These are phyloP conservation scores for Cabera pusaria DNA, from an alignment of 2,888 invertebrate genomes.

Conservation along the genomic window DNA sequence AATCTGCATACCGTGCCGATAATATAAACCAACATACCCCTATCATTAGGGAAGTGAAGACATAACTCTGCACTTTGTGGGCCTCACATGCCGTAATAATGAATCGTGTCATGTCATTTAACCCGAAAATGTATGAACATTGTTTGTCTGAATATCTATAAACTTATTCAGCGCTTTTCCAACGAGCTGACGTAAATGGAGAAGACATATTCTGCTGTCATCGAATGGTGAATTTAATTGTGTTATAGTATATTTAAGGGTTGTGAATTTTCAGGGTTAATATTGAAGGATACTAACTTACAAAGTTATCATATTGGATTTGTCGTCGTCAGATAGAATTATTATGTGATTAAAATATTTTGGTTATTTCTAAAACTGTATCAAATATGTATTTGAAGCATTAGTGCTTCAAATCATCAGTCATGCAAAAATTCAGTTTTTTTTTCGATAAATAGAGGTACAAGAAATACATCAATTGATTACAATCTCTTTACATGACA, in stretches of 20 bases:
- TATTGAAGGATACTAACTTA: no score
- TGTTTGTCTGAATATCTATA: conserved; percentile 27
- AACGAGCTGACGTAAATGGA: conserved; percentile 7
- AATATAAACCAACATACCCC: conserved; percentile 23
- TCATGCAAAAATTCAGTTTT: no score
- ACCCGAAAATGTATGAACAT: conserved; percentile 30
- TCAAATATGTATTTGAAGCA: no score
- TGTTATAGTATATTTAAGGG: neutral
- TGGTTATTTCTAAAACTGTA: no score
- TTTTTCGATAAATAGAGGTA: no score
- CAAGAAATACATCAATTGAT: no score
- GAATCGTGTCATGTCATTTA: conserved; percentile 35
- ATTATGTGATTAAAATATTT: no score
- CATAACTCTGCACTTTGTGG: conserved; percentile 33
- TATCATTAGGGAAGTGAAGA: conserved; percentile 13
- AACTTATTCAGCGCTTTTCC: conserved; percentile 21
- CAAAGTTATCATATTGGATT: no score
- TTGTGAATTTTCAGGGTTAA: no score
- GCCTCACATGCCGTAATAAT: conserved; percentile 23
- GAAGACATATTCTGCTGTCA: conserved; percentile 8
- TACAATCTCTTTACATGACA: no score
- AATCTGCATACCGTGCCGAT: conserved; percentile 22
- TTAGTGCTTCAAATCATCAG: no score
- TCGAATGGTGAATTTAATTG: conserved; percentile 2
- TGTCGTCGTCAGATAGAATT: no score